Base-by-base conservation (phyloP, 2,797 vertebrate genomes). In the Macropodus opercularis region DNA sequence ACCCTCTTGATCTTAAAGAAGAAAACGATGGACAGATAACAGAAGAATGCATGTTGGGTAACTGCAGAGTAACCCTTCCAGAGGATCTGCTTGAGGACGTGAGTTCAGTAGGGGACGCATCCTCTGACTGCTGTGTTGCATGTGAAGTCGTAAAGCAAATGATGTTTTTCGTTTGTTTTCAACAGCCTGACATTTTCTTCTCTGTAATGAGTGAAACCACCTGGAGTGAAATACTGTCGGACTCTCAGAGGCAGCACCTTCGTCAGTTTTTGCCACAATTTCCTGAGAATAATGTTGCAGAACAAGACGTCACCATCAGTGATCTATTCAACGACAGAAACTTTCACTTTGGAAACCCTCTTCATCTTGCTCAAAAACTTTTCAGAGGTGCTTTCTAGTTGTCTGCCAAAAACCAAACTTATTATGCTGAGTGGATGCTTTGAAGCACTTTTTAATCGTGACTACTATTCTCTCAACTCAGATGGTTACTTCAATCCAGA, bases 401-500 rank as follows among this genome's bases (percentile, higher is more conserved):
- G n/a, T n/a, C n/a, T n/a, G n/a, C n/a, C n/a, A 23, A 31, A 14
- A 46, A 15, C 22, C 3, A 21, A 32, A 12, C 13, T 12, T 29
- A 26, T 58, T 1, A 35, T n/a, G 8, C 8, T 32, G 5, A 27
- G 10, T n/a, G 13, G 4, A 2, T 27, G 41, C 4, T 57, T 41
- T 62, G 1, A 66, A 35, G 18, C 12, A 26, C 11, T 49, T 34
- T 31, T 2, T 69, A 2, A 67, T 57, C 7, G 12, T 17, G 3
- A 18, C 35, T 32, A 17, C 61, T 1, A 1, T 65, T 56, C 47
- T 66, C 44, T 65, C 24, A 46, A 81, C 52, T 1, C 75, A 99
- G 97, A 98, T 73, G 98, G 98, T 21, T 94, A 95, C 83, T 97
- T 99, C 75, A 98, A 98, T 75, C 97, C 97, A 0, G 96, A 98